Percentiles rank a stretch among this genome's conserved stretches.
These are phyloP conservation scores for Drosophila multiciliata DNA, from an alignment of 2,888 invertebrate genomes.

Conservation along the genomic window DNA sequence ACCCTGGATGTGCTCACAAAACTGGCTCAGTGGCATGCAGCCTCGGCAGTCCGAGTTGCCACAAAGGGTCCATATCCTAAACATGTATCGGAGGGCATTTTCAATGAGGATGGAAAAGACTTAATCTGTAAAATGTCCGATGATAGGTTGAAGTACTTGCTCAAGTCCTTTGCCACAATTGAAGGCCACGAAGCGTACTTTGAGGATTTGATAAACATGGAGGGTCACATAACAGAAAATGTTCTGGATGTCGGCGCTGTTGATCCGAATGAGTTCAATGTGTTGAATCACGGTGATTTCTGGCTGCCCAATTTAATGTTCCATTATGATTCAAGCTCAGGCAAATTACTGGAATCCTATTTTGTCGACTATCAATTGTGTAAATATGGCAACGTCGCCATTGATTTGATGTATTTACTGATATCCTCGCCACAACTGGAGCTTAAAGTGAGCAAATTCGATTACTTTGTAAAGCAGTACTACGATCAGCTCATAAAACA, in stretches of 20 bases:
- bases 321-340: constrained; percentile 56
- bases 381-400: constrained; percentile 65
- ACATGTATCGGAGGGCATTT: constrained; percentile 21
- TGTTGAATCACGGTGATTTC: constrained; percentile 79
- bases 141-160: constrained; percentile 21
- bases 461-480: constrained; percentile 76
- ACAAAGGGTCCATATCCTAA: constrained; percentile 60
- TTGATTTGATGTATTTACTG: constrained; percentile 75
- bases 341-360: constrained; percentile 57
- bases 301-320: constrained; percentile 82
- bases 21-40: constrained; percentile 81
- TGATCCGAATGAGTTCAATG: constrained; percentile 68
- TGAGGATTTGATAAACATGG: constrained; percentile 50
- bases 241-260: constrained; percentile 16
- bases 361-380: constrained; percentile 72
- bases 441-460: constrained; percentile 71
- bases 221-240: constrained; percentile 31
- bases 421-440: constrained; percentile 71
- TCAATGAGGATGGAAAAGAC: constrained; percentile 32
- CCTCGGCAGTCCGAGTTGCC: constrained; percentile 71
- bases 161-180: constrained; percentile 48
- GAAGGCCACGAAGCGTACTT: constrained; percentile 61
- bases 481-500: constrained; percentile 71
- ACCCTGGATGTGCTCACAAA: constrained; percentile 72
- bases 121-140: constrained; percentile 31